Conservation (phyloP, 2,113 vertebrate species). For the Rutilus rutilus region DNA sequence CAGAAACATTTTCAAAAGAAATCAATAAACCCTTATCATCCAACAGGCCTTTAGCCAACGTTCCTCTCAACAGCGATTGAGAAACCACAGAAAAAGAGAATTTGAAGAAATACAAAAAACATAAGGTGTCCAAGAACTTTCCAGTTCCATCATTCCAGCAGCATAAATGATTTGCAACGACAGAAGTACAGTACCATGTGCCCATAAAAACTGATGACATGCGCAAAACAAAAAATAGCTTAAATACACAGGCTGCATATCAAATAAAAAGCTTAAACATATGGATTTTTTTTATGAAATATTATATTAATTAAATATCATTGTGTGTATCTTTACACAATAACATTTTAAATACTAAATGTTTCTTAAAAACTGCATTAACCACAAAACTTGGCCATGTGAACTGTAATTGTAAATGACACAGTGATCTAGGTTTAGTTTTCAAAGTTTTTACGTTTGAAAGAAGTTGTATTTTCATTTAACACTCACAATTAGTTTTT, state of each 20-base stretch:
- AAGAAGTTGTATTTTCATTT: no score
- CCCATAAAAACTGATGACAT: background rate
- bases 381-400: no score
- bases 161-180: background rate
- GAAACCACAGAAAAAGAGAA: slow-evolving; percentile 50
- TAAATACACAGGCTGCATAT: background rate
- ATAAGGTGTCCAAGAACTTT: slow-evolving; percentile 17
- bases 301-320: background rate
- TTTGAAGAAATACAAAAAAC: slow-evolving; percentile 15
- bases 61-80: slow-evolving; percentile 49
- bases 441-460: no score
- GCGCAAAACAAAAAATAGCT: background rate
- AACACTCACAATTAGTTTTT: no score
- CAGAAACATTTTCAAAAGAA: slow-evolving; percentile 58
- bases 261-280: background rate
- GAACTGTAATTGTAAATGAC: no score
- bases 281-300: background rate
- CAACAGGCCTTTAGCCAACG: slow-evolving; percentile 47
- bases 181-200: background rate
- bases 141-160: background rate
- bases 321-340: background rate
- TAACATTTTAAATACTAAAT: background rate
- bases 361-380: background rate
- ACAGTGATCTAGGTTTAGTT: no score
- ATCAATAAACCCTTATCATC: slow-evolving; percentile 55